These are phyloP conservation scores for Alviniconcha marisindica DNA, from an alignment of 1,140 invertebrate species.

Conservation along the genomic window DNA sequence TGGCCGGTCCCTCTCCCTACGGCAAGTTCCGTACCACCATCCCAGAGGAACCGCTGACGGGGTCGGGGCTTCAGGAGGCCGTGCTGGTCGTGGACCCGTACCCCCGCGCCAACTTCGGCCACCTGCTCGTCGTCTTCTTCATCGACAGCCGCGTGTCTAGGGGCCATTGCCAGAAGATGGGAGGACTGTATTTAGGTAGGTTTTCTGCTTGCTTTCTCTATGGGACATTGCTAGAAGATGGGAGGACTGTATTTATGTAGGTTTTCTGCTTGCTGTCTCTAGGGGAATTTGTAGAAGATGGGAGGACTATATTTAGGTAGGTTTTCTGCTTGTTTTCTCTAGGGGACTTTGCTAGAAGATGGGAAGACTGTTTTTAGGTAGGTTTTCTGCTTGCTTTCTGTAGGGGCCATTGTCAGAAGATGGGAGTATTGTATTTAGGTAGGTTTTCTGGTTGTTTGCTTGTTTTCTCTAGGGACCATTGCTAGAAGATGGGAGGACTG, in stretches of 20 bases:
- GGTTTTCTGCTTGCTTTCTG: too few relatives aligned
- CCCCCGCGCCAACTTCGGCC: conserved; percentile 77
- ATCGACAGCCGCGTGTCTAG: conserved; percentile 68
- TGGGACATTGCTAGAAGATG: conserved; percentile 64
- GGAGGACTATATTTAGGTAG: conserved; percentile 67
- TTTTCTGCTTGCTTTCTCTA: too few relatives aligned
- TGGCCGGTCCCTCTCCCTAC: conserved; percentile 58
- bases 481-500: too few relatives aligned
- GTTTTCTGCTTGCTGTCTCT: too few relatives aligned
- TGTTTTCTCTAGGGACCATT: conserved; percentile 59
- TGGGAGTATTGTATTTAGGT: conserved; percentile 65
- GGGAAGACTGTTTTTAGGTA: too few relatives aligned
- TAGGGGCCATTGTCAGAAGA: too few relatives aligned
- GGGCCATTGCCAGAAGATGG: conserved; percentile 63
- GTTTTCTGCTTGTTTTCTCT: too few relatives aligned
- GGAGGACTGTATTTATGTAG: too few relatives aligned
- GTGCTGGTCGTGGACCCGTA: conserved; percentile 78
- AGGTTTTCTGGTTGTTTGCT: too few relatives aligned
- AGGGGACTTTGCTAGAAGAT: conserved; percentile 63
- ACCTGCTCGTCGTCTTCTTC: conserved; percentile 78
- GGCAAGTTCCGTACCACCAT: conserved; percentile 70
- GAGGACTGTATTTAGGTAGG: conserved; percentile 65
- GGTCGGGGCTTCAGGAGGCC: conserved; percentile 73
- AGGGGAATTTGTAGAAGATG: too few relatives aligned
- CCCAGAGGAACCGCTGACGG: conserved; percentile 74